These are phyloP conservation scores for Asbolus verrucosus DNA, from an alignment of 1,140 invertebrate genomes.

Conservation along the genomic window DNA sequence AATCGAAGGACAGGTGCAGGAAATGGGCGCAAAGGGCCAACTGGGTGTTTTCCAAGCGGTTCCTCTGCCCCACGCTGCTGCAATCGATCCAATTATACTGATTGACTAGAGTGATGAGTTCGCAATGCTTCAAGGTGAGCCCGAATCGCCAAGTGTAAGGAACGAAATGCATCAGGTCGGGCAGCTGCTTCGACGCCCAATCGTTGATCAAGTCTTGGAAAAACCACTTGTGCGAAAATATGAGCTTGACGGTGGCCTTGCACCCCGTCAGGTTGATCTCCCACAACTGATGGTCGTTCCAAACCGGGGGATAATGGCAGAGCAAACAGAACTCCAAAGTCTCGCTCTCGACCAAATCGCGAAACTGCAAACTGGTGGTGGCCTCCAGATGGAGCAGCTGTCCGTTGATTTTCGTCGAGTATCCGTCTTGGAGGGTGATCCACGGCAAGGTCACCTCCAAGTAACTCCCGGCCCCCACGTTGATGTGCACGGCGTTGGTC, in stretches of 20 bases:
- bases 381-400: conserved; percentile 94
- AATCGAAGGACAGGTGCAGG: conserved; percentile 91
- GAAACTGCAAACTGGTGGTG: conserved; percentile 92
- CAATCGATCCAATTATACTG: conserved; percentile 99
- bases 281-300: conserved; percentile 97
- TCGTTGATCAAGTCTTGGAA: conserved; percentile 94
- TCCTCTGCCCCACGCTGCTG: conserved; percentile 86
- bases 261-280: conserved; percentile 89
- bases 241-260: conserved; percentile 91
- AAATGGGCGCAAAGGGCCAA: conserved; percentile 93
- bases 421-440: conserved; percentile 86
- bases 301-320: conserved; percentile 89
- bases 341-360: conserved; percentile 92
- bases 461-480: conserved; percentile 92
- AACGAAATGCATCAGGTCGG: conserved; percentile 94
- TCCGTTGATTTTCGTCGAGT: conserved; percentile 90
- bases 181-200: conserved; percentile 90
- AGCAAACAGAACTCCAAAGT: conserved; percentile 92
- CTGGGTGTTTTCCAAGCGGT: conserved; percentile 84
- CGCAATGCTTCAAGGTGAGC: conserved; percentile 94
- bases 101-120: conserved; percentile 93
- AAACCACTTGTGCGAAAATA: conserved; percentile 95
- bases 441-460: conserved; percentile 96
- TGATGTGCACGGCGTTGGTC: conserved; percentile 96
- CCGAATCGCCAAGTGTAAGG: conserved; percentile 97